Conservation (phyloP, 2,888 invertebrate genomes). For the Antheraea yamamai region DNA sequence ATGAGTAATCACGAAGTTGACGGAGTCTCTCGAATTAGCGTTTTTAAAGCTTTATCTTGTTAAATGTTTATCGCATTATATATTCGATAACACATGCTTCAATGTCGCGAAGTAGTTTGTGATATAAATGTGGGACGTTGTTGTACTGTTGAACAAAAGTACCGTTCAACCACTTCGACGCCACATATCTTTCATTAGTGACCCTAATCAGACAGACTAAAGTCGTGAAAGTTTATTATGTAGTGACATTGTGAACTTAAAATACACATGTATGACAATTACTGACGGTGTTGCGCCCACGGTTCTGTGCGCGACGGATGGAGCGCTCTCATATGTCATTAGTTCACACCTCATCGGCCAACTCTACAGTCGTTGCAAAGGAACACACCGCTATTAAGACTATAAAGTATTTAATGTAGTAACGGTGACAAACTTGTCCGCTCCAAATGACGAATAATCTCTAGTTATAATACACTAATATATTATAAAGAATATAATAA, state of each 20-base stretch:
- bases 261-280: constrained; percentile 78
- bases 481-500: neutral
- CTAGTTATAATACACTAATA: neutral
- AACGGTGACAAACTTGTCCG: neutral
- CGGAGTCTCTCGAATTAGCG: neutral
- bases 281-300: constrained; percentile 58
- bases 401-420: neutral
- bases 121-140: constrained; percentile 29
- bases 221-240: constrained; percentile 65
- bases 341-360: constrained; percentile 67
- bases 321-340: constrained; percentile 65
- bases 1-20: constrained; percentile 17
- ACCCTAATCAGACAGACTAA: constrained; percentile 60
- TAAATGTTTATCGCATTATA: neutral
- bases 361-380: constrained; percentile 32
- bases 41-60: neutral
- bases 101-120: neutral
- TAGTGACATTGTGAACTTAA: constrained; percentile 65
- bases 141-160: constrained; percentile 47
- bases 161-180: constrained; percentile 34
- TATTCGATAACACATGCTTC: neutral
- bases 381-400: constrained; percentile 30
- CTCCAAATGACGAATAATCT: neutral
- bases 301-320: constrained; percentile 52
- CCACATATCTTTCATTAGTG: constrained; percentile 68